Conservation (phyloP, 35 echinoderm and acorn worm genomes). For the Chiridota heheva region DNA sequence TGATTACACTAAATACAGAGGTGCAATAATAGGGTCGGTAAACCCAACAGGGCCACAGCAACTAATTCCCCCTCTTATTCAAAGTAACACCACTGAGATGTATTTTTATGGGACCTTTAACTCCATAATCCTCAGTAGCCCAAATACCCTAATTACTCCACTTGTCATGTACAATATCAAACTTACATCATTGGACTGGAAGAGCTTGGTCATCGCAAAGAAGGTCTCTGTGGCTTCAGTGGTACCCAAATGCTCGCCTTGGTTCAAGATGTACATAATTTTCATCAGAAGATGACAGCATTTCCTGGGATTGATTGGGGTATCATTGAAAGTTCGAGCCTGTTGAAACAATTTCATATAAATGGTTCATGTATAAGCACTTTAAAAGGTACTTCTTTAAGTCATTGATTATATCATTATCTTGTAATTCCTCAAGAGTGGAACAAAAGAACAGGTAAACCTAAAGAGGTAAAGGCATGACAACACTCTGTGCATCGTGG, state of each 20-base stretch:
- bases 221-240: slow-evolving; percentile 94
- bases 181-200: slow-evolving; percentile 99
- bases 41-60: too few relatives aligned
- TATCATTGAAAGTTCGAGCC: slow-evolving; percentile 97
- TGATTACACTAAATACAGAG: too few relatives aligned
- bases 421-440: neutral
- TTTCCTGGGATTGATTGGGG: slow-evolving; percentile 88
- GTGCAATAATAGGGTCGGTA: too few relatives aligned
- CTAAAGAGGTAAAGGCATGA: neutral
- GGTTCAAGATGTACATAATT: slow-evolving; percentile 95
- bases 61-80: too few relatives aligned
- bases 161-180: neutral
- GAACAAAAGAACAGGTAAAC: neutral
- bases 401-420: neutral
- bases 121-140: neutral
- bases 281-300: slow-evolving; percentile 95
- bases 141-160: neutral
- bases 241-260: slow-evolving; percentile 91
- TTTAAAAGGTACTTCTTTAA: neutral
- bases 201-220: slow-evolving; percentile 99
- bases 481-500: neutral
- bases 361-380: neutral
- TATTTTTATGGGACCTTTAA: neutral
- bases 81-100: too few relatives aligned
- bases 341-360: slow-evolving; percentile 11